Base-by-base conservation (phyloP, 2,888 invertebrate species). In the Pseudococcus longispinus region DNA sequence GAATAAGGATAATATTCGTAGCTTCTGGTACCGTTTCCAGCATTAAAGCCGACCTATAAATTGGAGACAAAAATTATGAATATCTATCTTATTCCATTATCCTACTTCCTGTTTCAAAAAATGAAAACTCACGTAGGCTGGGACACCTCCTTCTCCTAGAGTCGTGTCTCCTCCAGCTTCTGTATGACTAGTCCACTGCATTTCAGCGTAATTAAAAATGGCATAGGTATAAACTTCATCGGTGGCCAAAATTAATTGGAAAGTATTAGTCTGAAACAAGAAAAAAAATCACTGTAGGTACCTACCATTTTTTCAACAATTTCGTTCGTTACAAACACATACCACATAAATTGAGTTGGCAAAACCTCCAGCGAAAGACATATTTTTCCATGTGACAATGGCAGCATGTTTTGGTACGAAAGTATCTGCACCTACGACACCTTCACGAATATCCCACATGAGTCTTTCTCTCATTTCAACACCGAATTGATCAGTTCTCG, bases 351-450 rank as follows among this genome's bases (percentile, higher is more conserved):
- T 91, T 0, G 95, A 94, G 90, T 95, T 94, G 88, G 94, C 94
- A 89, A 95, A 96, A 89, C 97, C 97, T 85, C 97, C 97, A 90
- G 96, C 94, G 90, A 97, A 97, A 0, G 97, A 96, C 91, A 98
- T 95, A 91, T 98, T 98, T 91, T 96, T 97, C 99, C 98, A 99
- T 0, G 98, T 98, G 87, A 96, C 93, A 88, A 97, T 95, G 88
- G 96, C 92, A 3, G 95, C 96, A 90, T 97, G 97, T 90, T 97
- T 97, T 0, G 98, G 97, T 89, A 94, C 93, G 91, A 98, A 99
- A 2, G 95, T 94, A 74, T 96, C 95, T 0, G 97, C 95, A 0
- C 98, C 98, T 37, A 97, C 96, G 29, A 98, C 96, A 13, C 97
- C 97, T 89, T 96, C 94, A 80, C 96, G 93, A 88, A 97, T 94